Percentiles rank a stretch among this genome's conserved stretches.
phyloP scores from a whole-genome alignment of 1,140 invertebrate genomes.

The Cryptotermes secundus region DNA sequence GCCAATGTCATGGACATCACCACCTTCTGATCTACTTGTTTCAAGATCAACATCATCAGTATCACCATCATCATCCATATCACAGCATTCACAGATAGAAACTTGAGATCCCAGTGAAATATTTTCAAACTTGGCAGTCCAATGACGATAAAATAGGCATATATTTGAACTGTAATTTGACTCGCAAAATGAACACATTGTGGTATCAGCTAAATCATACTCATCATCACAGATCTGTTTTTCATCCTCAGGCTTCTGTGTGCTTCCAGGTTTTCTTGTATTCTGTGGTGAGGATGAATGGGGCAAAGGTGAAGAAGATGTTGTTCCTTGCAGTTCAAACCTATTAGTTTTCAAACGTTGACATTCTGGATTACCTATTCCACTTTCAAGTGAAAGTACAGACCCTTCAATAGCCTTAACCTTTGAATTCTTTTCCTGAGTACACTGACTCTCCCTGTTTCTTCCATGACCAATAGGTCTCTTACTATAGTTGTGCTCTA shows the following conservation, averaged over 20 bases:
- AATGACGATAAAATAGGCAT: constrained; percentile 48
- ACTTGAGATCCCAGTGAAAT: constrained; percentile 7
- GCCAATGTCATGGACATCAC: neutral
- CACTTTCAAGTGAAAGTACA: neutral
- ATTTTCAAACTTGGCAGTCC: constrained; percentile 23
- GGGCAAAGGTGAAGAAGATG: neutral
- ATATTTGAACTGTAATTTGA: constrained; percentile 48
- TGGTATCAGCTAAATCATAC: neutral
- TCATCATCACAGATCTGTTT: constrained; percentile 3
- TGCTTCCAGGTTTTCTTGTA: neutral
- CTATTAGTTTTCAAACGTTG: constrained; percentile 12
- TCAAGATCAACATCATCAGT: neutral
- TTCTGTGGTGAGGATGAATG: neutral
- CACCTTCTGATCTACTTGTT: neutral
- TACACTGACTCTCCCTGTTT: neutral
- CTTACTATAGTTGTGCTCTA: neutral
- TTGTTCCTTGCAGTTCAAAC: neutral
- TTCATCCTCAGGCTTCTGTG: neutral
- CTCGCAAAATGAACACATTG: constrained; percentile 48
- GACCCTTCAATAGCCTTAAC: neutral
- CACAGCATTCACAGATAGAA: constrained; percentile 30
- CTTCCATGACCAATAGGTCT: neutral
- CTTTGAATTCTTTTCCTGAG: neutral
- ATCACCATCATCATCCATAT: neutral
- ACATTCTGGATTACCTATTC: neutral